Conservation (phyloP, 37 sponge, comb jelly and placozoan genomes). For the Mnemiopsis leidyi region DNA sequence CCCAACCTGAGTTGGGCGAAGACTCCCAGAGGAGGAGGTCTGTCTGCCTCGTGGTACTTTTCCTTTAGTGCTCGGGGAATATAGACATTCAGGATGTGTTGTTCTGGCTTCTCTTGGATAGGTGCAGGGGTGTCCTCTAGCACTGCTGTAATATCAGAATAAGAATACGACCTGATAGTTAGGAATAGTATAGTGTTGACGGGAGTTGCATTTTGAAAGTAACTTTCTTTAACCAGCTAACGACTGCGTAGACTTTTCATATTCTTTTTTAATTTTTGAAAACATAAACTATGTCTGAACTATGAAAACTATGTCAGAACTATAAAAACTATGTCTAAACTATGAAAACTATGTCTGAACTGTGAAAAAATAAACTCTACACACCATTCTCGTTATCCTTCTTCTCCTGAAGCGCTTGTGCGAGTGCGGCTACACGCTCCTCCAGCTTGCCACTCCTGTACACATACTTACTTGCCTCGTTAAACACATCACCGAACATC, state of each 20-base stretch:
- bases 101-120: slow-evolving; percentile 6
- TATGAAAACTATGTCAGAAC: too few relatives aligned
- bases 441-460: not conserved
- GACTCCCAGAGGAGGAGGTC: not conserved
- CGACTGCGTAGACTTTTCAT: too few relatives aligned
- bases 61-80: slow-evolving; percentile 39
- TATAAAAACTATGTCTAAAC: too few relatives aligned
- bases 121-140: not conserved
- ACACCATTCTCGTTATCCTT: not conserved
- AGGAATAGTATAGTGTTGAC: too few relatives aligned
- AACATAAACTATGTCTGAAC: too few relatives aligned
- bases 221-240: too few relatives aligned
- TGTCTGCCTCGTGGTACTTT: not conserved
- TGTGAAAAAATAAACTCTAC: too few relatives aligned
- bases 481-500: slow-evolving; percentile 52
- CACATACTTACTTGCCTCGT: slow-evolving; percentile 32
- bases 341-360: too few relatives aligned
- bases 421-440: not conserved
- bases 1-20: not conserved
- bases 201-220: too few relatives aligned
- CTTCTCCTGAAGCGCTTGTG: not conserved
- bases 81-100: slow-evolving; percentile 36
- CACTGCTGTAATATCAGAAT: not conserved
- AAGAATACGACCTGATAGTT: too few relatives aligned
- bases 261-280: too few relatives aligned